Base-by-base conservation (phyloP, 1,140 invertebrate genomes). In the Apis dorsata region DNA sequence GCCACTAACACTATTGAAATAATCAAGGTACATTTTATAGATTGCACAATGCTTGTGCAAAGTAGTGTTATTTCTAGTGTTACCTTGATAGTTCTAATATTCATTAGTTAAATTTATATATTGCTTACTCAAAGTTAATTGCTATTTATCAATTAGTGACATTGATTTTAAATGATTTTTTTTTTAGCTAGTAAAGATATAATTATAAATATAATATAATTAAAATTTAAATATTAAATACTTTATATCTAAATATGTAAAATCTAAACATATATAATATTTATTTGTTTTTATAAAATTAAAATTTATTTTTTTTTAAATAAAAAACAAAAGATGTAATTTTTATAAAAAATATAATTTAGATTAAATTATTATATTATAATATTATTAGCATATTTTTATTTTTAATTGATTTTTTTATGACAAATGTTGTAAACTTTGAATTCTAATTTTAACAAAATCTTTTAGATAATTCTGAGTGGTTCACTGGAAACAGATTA, bases 1-100 rank as follows among this genome's bases (percentile, higher is more conserved):
- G 75, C 84, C n/a, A 80, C 86, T 90, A 92, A 92, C 78, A 88
- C 68, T 86, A 74, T 90, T 84, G 90, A 91, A 85, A 81, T 83
- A 66, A 70, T 85, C 28, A 90, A 92, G 92, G 91, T 92, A 92
- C 68, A 85, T 74, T 78, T 51, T 62, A 68, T 60, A 76, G 62
- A 78, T 51, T 68, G 84, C 78, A 69, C 69, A 83, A 74, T 44
- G 68, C 62, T 34, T 73, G 53, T 78, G 63, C 79, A 78, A 34
- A 53, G 15, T 77, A 78, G 62, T 86, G 63, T 83, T 75, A 15
- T 44, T 83, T 71, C 13, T 77, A 83, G 68, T 17, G 21, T 34
- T 77, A 82, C 34, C 59, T 82, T 71, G 59, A 77, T 85, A 76
- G 63, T 82, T 5, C 19, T 79, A 59, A 21, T 63, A 13, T 44